Evolutionary conservation across 2,113 vertebrate species (phyloP).

Genomic region (Salvelinus alpinus): DNA sequence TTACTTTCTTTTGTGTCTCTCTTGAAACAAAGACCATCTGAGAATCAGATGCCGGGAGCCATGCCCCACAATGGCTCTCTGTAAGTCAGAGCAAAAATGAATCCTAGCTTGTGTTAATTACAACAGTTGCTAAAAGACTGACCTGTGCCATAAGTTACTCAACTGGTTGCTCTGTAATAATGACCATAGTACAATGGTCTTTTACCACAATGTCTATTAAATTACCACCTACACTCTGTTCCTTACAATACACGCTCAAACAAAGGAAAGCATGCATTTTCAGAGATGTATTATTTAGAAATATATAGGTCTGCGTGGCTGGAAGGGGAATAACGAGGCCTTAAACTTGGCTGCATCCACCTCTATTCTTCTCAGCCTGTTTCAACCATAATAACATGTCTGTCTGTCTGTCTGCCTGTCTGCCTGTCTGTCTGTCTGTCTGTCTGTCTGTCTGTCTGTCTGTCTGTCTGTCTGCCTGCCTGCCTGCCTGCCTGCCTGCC

Average conservation of each 20-base stretch:
- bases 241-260: conserved; percentile 22
- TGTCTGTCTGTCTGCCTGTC: conserved; percentile 12
- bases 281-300: too few relatives aligned
- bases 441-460: too few relatives aligned
- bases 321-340: conserved; percentile 14
- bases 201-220: conserved; percentile 3
- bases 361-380: conserved; percentile 40
- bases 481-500: too few relatives aligned
- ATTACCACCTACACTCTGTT: conserved; percentile 22
- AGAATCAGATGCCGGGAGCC: not conserved
- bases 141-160: not conserved
- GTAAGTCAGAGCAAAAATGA: conserved; percentile 21
- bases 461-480: too few relatives aligned
- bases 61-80: conserved; percentile 2
- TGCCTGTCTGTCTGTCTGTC: not conserved
- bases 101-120: conserved; percentile 13
- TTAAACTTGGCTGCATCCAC: conserved; percentile 30
- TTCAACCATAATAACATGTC: conserved; percentile 49
- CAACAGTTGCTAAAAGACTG: conserved; percentile 6
- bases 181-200: not conserved
- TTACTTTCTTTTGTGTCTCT: not conserved
- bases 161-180: conserved; percentile 29
- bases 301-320: conserved; percentile 2
- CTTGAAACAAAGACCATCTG: not conserved
- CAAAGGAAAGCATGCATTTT: conserved; percentile 19